phyloP scores from a whole-genome alignment of 2,113 vertebrate species.

The Pseudolaguvia tuberculata region DNA sequence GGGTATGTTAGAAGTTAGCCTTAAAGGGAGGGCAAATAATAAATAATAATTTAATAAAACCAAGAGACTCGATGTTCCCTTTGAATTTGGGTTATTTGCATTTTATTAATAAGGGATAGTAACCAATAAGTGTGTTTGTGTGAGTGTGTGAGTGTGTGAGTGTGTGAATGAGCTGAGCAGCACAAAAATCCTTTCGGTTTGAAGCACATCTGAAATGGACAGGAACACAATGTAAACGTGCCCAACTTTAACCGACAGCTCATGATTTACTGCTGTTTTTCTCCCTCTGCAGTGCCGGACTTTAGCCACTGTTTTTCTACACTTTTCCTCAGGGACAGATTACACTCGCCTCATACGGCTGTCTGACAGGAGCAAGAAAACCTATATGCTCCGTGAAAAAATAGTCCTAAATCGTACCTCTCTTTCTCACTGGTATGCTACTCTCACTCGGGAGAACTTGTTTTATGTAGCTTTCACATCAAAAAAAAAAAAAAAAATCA shows the following conservation, averaged over 20 bases:
- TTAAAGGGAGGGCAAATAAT: too few relatives aligned
- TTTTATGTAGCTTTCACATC: not conserved
- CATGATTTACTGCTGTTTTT: conserved; percentile 72
- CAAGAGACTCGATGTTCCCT: too few relatives aligned
- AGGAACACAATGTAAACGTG: conserved; percentile 56
- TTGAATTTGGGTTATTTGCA: too few relatives aligned
- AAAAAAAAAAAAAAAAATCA: too few relatives aligned
- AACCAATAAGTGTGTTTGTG: conserved; percentile 13
- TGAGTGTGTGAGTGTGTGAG: conserved; percentile 27
- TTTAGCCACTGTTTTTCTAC: conserved; percentile 66
- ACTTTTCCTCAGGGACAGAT: conserved; percentile 67
- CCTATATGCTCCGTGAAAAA: conserved; percentile 32
- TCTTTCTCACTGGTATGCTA: conserved; percentile 5
- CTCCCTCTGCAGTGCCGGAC: conserved; percentile 45
- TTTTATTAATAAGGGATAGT: too few relatives aligned
- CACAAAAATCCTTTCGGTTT: conserved; percentile 50
- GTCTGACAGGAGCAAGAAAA: conserved; percentile 70
- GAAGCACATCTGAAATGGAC: conserved; percentile 62
- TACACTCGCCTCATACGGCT: conserved; percentile 73
- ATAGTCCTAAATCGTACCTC: conserved; percentile 7
- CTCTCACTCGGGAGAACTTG: not conserved
- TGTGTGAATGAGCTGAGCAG: not conserved
- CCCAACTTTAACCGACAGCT: conserved; percentile 63
- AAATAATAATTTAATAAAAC: too few relatives aligned
- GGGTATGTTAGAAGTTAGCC: too few relatives aligned